Evolutionary conservation across 1,140 invertebrate species (phyloP).

Genomic region (Lanistes nyassanus): DNA sequence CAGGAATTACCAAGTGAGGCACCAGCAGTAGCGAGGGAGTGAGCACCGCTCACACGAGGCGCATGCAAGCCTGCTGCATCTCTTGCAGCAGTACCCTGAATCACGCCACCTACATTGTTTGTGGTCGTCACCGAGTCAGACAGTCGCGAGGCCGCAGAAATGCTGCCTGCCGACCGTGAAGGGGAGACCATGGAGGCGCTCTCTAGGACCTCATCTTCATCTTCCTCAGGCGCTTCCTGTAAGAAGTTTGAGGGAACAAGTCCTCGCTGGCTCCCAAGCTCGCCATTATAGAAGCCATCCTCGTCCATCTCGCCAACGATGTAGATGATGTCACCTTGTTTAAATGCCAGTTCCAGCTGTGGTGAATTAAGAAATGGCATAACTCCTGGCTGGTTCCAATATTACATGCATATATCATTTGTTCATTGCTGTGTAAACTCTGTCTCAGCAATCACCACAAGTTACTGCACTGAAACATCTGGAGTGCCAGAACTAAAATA

Average conservation of each 20-base stretch:
- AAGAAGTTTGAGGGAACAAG: constrained; percentile 95
- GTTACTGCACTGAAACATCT: no score
- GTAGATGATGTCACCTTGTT: constrained; percentile 95
- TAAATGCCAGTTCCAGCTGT: constrained; percentile 96
- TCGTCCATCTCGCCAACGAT: constrained; percentile 97
- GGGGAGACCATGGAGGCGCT: constrained; percentile 56
- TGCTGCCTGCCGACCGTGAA: constrained; percentile 57
- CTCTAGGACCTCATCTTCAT: constrained; percentile 58
- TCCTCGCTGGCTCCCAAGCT: constrained; percentile 91
- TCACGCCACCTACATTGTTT: constrained; percentile 48
- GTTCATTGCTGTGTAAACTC: no score
- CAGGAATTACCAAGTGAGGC: constrained; percentile 22
- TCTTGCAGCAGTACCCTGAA: constrained; percentile 30
- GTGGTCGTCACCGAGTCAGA: constrained; percentile 40
- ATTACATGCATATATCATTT: no score
- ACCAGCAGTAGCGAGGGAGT: constrained; percentile 25
- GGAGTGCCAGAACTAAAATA: no score
- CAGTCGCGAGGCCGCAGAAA: constrained; percentile 45
- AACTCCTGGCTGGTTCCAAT: no score
- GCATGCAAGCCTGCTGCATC: constrained; percentile 19
- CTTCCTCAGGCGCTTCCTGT: constrained; percentile 48
- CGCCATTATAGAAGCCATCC: constrained; percentile 98
- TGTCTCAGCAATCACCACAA: no score
- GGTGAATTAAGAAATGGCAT: no score
- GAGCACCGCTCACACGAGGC: constrained; percentile 25